Base-by-base conservation (phyloP, 2,797 vertebrate genomes). In the Anguilla marmorata region DNA sequence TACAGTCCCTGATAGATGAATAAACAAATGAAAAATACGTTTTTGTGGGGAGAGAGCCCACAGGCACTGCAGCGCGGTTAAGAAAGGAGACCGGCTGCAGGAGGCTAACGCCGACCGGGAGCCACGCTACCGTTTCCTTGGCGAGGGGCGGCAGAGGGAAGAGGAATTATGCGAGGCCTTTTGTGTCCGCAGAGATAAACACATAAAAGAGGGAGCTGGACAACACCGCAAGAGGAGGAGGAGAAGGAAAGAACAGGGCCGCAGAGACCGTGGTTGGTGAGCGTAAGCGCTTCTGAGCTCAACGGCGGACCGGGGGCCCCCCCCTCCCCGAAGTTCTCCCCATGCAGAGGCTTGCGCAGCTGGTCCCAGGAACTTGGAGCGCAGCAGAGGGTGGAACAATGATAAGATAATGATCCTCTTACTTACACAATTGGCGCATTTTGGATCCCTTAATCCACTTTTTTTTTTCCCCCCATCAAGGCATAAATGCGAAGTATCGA, bases 341-440 rank as follows among this genome's bases (percentile, higher is more conserved):
- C n/a, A 19, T 30, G 83, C 52, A 9, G 9, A 16, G 30, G 50
- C 50, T 9, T 6, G n/a, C 3, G 52, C 27, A 58, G 83, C 83
- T 56, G 83, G 50, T 84, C 50, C 37, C 83, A 48, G 14, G 21
- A 30, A 58, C 83, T 84, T 84, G 27, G 83, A 84, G 83, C 14
- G 27, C n/a, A 21, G 83, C 83, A 84, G 52, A 84, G 83, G 83
- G 83, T 84, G 83, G 83, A 84, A 84, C 83, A 84, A 84, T 84
- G 83, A 84, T 84, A 84, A 56, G 83, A 84, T 84, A 84, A 84
- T 84, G 83, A 84, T 84, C 83, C 83, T 58, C 83, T 54, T 84
- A 54, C 83, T 54, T 84, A 84, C 83, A 84, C 27, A 84, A 84
- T 84, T 84, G 83, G n/a, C 52, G 52, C 60, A 86, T 63, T 86